phyloP scores from a whole-genome alignment of 1,140 invertebrate genomes.

The Psilanteris sp. region DNA sequence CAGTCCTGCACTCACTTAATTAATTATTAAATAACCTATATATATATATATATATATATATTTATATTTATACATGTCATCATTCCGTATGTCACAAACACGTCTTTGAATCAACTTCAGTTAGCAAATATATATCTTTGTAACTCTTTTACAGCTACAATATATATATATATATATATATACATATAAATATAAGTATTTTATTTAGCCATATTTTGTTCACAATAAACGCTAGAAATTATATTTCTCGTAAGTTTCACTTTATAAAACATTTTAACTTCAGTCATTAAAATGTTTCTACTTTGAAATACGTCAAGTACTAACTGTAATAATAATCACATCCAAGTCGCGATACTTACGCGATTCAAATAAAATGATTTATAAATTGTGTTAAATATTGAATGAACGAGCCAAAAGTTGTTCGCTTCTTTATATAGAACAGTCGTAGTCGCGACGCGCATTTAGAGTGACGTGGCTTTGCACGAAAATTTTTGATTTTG shows the following conservation, averaged over 20 bases:
- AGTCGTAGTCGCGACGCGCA: neutral
- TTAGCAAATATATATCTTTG: too few species aligned
- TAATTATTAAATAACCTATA: conserved; percentile 8
- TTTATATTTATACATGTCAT: too few species aligned
- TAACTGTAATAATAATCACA: conserved; percentile 30
- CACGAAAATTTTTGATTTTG: neutral
- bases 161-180: too few species aligned
- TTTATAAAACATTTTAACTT: conserved; percentile 29
- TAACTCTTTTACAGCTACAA: too few species aligned
- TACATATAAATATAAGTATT: too few species aligned
- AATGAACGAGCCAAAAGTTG: conserved; percentile 15
- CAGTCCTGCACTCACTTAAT: conserved; percentile 2
- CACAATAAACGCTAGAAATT: too few species aligned
- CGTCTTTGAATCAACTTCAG: too few species aligned
- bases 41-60: too few species aligned
- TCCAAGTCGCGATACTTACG: conserved; percentile 18
- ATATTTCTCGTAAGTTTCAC: conserved; percentile 23
- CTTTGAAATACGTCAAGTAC: conserved; percentile 34
- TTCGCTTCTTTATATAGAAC: neutral
- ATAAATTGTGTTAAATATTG: conserved; percentile 37
- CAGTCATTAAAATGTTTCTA: conserved; percentile 38
- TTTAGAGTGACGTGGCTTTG: too few species aligned
- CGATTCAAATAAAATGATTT: conserved; percentile 22
- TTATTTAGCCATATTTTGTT: too few species aligned
- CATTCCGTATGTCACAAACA: too few species aligned